Conservation (phyloP, 1,140 invertebrate species). For the Drosophila sproati region DNA sequence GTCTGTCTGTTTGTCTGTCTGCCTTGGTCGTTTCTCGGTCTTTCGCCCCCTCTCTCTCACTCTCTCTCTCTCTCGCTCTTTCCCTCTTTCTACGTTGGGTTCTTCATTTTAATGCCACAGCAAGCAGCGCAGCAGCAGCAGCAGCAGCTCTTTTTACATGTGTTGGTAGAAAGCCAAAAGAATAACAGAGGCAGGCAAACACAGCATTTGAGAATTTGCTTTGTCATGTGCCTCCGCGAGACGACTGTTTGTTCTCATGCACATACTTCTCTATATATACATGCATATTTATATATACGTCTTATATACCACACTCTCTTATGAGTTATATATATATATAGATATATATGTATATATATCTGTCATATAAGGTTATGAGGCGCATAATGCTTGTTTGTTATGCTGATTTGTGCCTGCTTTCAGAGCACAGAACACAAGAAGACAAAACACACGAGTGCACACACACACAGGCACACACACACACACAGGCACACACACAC, state of each 20-base stretch:
- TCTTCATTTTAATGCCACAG: slow-evolving; percentile 13
- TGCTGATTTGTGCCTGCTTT: slow-evolving; percentile 73
- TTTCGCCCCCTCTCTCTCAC: background rate
- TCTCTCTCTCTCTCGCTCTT: background rate
- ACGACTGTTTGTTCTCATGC: slow-evolving; percentile 44
- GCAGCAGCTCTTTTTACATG: slow-evolving; percentile 22
- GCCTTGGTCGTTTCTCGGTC: slow-evolving; percentile 21
- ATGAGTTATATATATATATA: slow-evolving; percentile 19
- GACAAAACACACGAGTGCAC: background rate
- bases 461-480: background rate
- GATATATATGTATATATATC: slow-evolving; percentile 30
- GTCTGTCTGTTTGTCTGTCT: slow-evolving; percentile 5
- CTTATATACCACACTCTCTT: background rate
- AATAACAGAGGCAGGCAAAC: slow-evolving; percentile 57
- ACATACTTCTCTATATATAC: slow-evolving; percentile 6
- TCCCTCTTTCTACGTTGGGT: background rate
- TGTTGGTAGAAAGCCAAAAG: slow-evolving; percentile 63
- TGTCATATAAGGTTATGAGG: slow-evolving; percentile 53
- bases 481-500: background rate
- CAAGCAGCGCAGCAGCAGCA: slow-evolving; percentile 11
- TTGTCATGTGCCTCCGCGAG: slow-evolving; percentile 49
- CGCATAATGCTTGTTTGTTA: slow-evolving; percentile 67
- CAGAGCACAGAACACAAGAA: slow-evolving; percentile 16
- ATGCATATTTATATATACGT: slow-evolving; percentile 10
- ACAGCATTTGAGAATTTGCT: slow-evolving; percentile 65